phyloP scores from a whole-genome alignment of 2,888 invertebrate species.

The Cyclophora albipunctata region DNA sequence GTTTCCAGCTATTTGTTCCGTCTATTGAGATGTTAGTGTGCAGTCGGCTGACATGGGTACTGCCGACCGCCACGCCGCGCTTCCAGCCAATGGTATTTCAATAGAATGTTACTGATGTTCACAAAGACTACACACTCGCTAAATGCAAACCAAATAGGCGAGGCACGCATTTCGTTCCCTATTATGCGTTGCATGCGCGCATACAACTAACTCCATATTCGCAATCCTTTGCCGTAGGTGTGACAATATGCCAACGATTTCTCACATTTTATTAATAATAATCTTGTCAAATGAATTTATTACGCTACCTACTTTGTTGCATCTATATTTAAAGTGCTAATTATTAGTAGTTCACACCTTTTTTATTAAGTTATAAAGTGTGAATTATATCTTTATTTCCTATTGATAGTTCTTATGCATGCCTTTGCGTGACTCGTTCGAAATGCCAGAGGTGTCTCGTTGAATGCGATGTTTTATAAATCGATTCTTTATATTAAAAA shows the following conservation, averaged over 20 bases:
- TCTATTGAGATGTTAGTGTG: slow-evolving; percentile 62
- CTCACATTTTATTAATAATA: slow-evolving; percentile 58
- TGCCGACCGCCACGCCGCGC: slow-evolving; percentile 32
- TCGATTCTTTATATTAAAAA: slow-evolving; percentile 25
- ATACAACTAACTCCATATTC: slow-evolving; percentile 32
- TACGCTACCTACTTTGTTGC: slow-evolving; percentile 21
- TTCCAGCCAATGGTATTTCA: slow-evolving; percentile 43
- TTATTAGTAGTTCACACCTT: slow-evolving; percentile 35
- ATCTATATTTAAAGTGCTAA: slow-evolving; percentile 18
- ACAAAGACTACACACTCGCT: slow-evolving; percentile 9
- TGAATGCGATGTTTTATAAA: background rate
- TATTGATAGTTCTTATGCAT: slow-evolving; percentile 19
- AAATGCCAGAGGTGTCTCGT: slow-evolving; percentile 33
- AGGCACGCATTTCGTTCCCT: slow-evolving; percentile 10
- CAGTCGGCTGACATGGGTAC: slow-evolving; percentile 46
- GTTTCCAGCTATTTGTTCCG: slow-evolving; percentile 37
- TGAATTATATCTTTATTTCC: slow-evolving; percentile 24
- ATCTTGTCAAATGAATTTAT: slow-evolving; percentile 1
- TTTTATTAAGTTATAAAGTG: slow-evolving; percentile 28
- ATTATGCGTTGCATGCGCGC: slow-evolving; percentile 15
- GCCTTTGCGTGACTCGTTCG: slow-evolving; percentile 37
- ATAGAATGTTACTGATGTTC: slow-evolving; percentile 54
- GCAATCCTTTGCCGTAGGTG: slow-evolving; percentile 24
- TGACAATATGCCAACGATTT: slow-evolving; percentile 58
- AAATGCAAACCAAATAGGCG: slow-evolving; percentile 6